A percentile compares a stretch with the other conserved stretches of the same genome.
phyloP scores from a whole-genome alignment of 2,113 vertebrate genomes.

The Urocynchramus pylzowi region DNA sequence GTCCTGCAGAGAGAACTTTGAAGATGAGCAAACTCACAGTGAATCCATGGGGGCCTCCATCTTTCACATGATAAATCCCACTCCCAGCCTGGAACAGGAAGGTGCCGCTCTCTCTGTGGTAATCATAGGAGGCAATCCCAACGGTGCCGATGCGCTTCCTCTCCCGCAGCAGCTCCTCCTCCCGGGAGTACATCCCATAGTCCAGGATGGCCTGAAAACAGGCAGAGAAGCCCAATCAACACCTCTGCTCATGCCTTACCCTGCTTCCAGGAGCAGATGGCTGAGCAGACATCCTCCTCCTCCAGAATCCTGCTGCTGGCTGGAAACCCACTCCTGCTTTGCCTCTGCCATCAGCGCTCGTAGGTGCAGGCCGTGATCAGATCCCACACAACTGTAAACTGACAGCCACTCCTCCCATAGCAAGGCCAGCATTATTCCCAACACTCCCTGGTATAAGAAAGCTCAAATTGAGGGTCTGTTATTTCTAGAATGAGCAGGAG shows the following conservation, averaged over 20 bases:
- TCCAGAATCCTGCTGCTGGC: neutral
- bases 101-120: slow-evolving; percentile 78
- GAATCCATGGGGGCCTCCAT: slow-evolving; percentile 79
- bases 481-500: neutral
- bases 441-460: neutral
- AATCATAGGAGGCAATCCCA: slow-evolving; percentile 80
- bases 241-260: neutral
- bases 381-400: neutral
- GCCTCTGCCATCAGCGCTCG: neutral
- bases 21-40: slow-evolving; percentile 69
- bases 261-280: slow-evolving; percentile 24
- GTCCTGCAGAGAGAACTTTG: neutral
- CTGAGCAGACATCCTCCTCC: slow-evolving; percentile 35
- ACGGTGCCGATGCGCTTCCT: slow-evolving; percentile 81
- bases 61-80: slow-evolving; percentile 78
- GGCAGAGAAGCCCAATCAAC: neutral
- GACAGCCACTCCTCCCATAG: neutral
- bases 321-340: neutral
- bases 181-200: slow-evolving; percentile 83
- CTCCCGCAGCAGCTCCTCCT: slow-evolving; percentile 80
- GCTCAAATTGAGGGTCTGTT: neutral
- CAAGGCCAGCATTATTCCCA: neutral
- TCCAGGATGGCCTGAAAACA: slow-evolving; percentile 72
- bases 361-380: neutral
- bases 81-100: slow-evolving; percentile 79